Base-by-base conservation (phyloP, 2,113 vertebrate genomes). In the Garra rufa region DNA sequence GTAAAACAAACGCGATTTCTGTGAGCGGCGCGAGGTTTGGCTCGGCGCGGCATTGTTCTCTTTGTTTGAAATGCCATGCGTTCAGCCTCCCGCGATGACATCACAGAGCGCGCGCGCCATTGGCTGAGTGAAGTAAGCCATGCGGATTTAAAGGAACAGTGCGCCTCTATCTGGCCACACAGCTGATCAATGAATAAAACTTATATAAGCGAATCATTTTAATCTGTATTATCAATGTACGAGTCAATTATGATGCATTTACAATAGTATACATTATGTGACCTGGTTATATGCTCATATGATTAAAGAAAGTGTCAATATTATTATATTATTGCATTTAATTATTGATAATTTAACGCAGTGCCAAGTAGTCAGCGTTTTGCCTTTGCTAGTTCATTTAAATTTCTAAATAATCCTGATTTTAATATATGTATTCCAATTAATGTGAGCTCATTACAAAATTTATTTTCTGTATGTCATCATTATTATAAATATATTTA, bases 31-130 rank as follows among this genome's bases (percentile, higher is more conserved):
- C 1, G 13, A 19, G 26, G 14, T 63, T 76, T 1, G 81, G 6
- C 9, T 59, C 17, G 52, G 6, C 65, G 73, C 76, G 67, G 88
- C 91, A 97, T 98, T 98, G 97, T 99, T 98, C 97, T 93, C 97
- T 99, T 99, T 99, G 97, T 99, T 98, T 96, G 96, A 95, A 95
- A 94, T 94, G 95, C 96, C 95, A 95, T 94, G 96, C 96, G 95
- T 95, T 92, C 92, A 90, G 95, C 95, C 95, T 95, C 93, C 93
- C 92, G 93, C 87, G 89, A 95, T 98, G 97, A 98, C 96, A 96
- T 98, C 97, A 97, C 96, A 87, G 92, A 92, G 93, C 82, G 88
- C 24, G 94, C 91, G 84, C 91, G 94, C 93, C 85, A 97, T 98
- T 98, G 97, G 97, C 90, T 88, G 91, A 82, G 71, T 38, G 44